Base-by-base conservation (phyloP, 2,888 invertebrate genomes). In the Macaria notata region DNA sequence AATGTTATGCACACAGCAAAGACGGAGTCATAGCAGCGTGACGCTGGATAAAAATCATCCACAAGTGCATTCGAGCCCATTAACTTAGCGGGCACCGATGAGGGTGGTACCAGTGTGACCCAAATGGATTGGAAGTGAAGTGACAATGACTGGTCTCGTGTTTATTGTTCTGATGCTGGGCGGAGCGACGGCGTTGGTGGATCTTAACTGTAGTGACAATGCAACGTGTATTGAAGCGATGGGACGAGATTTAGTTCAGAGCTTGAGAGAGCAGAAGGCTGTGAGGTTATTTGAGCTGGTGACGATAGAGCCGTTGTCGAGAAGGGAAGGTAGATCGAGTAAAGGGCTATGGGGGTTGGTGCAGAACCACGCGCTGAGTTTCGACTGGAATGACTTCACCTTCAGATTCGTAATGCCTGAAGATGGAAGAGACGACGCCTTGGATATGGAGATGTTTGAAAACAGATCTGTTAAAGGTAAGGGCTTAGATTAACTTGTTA, bases 201-300 rank as follows among this genome's bases (percentile, higher is more conserved):
- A 91, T 69, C 68, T 92, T 33, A 84, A 79, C 69, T 94, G 94
- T 81, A 92, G 92, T 77, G 93, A 94, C 71, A 94, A 94, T 79
- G 93, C 93, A 38, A 93, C 93, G 61, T 94, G 94, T 69, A 86
- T 94, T 41, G 88, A 93, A 55, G 69, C 82, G 39, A 77, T 94
- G 72, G 86, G 92, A 29, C 87, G 78, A 60, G 88, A 92, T 63
- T 83, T 94, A 49, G 75, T 92, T 56, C 86, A 82, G 66, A 92
- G 91, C 66, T 88, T 93, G 59, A 81, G 88, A 52, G 86, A 92
- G 52, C 89, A 92, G 68, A 92, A 91, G 69, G 84, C 92, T 51
- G 86, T 94, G 59, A 89, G 86, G 68, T 65, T 92, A 38, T 92
- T 94, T 73, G 92, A 93, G 56, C 72, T 90, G 63, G 78, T 94